A percentile compares a stretch with the other conserved stretches of the same genome.
Conservation (phyloP, 2,888 invertebrate species). For the Chorisops tibialis region DNA sequence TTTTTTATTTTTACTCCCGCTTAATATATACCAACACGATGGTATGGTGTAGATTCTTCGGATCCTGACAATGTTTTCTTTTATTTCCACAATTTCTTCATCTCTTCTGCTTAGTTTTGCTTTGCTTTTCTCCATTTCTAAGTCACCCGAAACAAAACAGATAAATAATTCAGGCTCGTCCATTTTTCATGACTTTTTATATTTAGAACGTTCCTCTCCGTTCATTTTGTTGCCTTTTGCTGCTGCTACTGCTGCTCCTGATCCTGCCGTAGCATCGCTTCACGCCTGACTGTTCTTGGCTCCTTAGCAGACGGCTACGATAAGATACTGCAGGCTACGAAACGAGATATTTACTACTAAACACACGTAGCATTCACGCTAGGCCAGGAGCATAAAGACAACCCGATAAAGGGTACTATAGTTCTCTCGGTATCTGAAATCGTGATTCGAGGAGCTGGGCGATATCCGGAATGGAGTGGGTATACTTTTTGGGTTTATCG, state of each 20-base stretch:
- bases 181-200: slow-evolving; percentile 32
- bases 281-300: slow-evolving; percentile 3
- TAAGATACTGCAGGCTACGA: slow-evolving; percentile 7
- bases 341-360: slow-evolving; percentile 19
- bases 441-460: not conserved
- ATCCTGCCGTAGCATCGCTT: slow-evolving; percentile 10
- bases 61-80: slow-evolving; percentile 21
- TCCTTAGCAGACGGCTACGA: slow-evolving; percentile 9
- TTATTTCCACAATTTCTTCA: slow-evolving; percentile 20
- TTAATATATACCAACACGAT: slow-evolving; percentile 2
- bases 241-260: slow-evolving; percentile 1
- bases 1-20: slow-evolving; percentile 14
- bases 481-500: slow-evolving; percentile 17
- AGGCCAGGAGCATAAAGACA: not conserved
- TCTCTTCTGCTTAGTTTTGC: slow-evolving; percentile 5
- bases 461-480: slow-evolving; percentile 2
- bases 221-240: slow-evolving; percentile 22
- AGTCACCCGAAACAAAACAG: slow-evolving; percentile 33
- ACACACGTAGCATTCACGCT: not conserved
- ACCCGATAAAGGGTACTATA: not conserved
- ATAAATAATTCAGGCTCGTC: slow-evolving; percentile 30
- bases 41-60: not conserved
- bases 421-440: not conserved
- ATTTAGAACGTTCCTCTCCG: slow-evolving; percentile 30
- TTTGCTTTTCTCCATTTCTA: slow-evolving; percentile 27